Percentiles rank a stretch among this genome's conserved stretches.
These are phyloP conservation scores for Campopleginae sp. DNA, from an alignment of 2,888 invertebrate species.

Conservation along the genomic window DNA sequence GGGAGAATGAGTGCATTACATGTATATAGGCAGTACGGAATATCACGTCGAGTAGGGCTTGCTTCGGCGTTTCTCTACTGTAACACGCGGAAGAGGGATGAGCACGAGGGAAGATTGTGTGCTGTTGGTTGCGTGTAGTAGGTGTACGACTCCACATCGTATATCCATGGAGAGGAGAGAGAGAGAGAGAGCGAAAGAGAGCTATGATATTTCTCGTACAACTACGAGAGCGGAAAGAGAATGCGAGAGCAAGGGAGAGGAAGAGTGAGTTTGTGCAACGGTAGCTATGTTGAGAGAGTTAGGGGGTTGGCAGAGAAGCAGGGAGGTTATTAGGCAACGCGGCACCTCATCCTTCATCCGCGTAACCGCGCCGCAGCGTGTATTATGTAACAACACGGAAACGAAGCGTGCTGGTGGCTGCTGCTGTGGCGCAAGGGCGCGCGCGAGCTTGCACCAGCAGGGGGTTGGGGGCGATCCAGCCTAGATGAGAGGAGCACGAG, in stretches of 20 bases:
- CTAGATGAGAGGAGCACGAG: slow-evolving; percentile 62
- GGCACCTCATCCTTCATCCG: slow-evolving; percentile 83
- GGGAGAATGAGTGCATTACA: slow-evolving; percentile 29
- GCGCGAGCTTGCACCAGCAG: slow-evolving; percentile 65
- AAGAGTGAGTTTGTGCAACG: slow-evolving; percentile 69
- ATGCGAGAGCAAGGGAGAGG: slow-evolving; percentile 47
- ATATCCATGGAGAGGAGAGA: slow-evolving; percentile 37
- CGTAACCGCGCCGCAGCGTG: slow-evolving; percentile 83
- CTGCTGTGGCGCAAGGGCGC: slow-evolving; percentile 61
- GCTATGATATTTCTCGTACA: slow-evolving; percentile 57
- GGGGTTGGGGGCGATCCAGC: slow-evolving; percentile 65
- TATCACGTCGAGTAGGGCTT: slow-evolving; percentile 52
- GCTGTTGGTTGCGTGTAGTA: slow-evolving; percentile 63
- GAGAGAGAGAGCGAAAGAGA: neutral
- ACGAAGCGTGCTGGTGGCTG: slow-evolving; percentile 80
- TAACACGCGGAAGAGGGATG: slow-evolving; percentile 36
- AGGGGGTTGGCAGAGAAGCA: slow-evolving; percentile 74
- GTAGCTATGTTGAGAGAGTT: slow-evolving; percentile 69
- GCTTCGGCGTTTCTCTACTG: slow-evolving; percentile 61
- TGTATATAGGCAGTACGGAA: slow-evolving; percentile 25
- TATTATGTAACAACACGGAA: slow-evolving; percentile 84
- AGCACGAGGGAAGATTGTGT: slow-evolving; percentile 25
- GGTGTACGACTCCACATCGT: slow-evolving; percentile 57
- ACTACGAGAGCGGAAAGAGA: slow-evolving; percentile 45
- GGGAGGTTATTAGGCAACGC: slow-evolving; percentile 83